A percentile compares a stretch with the other conserved stretches of the same genome.
Conservation (phyloP, 2,888 invertebrate genomes). For the Hypena proboscidalis region DNA sequence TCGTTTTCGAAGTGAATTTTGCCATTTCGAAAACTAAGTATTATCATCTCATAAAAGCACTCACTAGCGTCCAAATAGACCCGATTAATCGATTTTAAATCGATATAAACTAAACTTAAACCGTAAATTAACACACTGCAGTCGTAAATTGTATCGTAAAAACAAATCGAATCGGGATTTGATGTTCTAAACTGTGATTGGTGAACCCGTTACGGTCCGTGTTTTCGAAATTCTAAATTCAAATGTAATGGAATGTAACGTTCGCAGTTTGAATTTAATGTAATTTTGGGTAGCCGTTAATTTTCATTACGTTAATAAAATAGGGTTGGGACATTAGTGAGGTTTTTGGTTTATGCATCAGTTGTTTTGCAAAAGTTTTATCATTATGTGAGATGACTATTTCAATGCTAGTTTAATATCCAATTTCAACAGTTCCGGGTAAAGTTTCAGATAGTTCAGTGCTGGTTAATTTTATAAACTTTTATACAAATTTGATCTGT, state of each 20-base stretch:
- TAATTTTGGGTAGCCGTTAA: slow-evolving; percentile 7
- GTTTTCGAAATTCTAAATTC: slow-evolving; percentile 40
- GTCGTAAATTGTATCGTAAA: slow-evolving; percentile 61
- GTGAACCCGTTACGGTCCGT: slow-evolving; percentile 38
- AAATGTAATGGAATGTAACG: slow-evolving; percentile 26
- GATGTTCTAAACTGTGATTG: slow-evolving; percentile 47
- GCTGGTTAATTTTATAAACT: too few relatives aligned
- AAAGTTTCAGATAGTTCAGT: too few relatives aligned
- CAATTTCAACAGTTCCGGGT: too few relatives aligned
- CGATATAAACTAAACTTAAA: slow-evolving; percentile 61
- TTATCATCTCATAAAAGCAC: slow-evolving; percentile 31
- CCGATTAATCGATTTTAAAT: slow-evolving; percentile 59
- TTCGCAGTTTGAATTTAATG: slow-evolving; percentile 26
- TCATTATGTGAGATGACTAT: background rate
- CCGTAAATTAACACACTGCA: slow-evolving; percentile 60
- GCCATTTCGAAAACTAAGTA: slow-evolving; percentile 1
- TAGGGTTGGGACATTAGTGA: slow-evolving; percentile 1
- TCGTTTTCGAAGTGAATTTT: too few relatives aligned
- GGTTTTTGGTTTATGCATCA: too few relatives aligned
- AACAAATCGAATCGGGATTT: slow-evolving; percentile 48
- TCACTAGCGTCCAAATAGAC: slow-evolving; percentile 34
- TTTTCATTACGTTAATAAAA: slow-evolving; percentile 3
- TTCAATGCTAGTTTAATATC: too few relatives aligned
- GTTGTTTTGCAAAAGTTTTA: background rate
- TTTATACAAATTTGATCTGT: too few relatives aligned